Evolutionary conservation across 2,113 vertebrate genomes (phyloP).

Genomic region (Fregata magnificens): DNA sequence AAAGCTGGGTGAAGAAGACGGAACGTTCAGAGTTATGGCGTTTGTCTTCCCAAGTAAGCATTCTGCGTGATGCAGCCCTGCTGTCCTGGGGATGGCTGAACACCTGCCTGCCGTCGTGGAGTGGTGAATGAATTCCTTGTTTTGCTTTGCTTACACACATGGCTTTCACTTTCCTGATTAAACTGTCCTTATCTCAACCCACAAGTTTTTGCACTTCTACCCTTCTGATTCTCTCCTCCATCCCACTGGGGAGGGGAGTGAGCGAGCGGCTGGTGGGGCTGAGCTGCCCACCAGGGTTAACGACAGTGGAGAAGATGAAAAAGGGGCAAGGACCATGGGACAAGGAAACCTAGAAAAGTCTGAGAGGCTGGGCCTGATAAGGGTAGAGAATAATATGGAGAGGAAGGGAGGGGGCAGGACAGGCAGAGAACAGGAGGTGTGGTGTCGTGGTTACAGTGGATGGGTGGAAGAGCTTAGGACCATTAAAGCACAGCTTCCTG

Average conservation of each 20-base stretch:
- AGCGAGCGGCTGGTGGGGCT: background rate
- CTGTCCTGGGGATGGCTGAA: background rate
- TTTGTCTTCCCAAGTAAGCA: background rate
- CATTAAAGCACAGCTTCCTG: background rate
- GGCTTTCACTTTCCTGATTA: background rate
- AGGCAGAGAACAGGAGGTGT: background rate
- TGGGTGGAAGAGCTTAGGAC: background rate
- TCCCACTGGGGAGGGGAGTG: background rate
- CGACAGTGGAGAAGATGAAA: background rate
- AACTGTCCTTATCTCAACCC: background rate
- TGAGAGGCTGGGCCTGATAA: background rate
- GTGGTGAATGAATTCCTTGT: background rate
- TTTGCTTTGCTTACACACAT: background rate
- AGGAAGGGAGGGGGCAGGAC: background rate
- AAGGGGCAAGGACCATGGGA: background rate
- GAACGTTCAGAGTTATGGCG: fast-evolving
- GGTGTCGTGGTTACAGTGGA: background rate
- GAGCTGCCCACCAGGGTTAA: background rate
- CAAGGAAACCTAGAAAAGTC: background rate
- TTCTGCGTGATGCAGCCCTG: background rate
- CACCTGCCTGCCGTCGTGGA: background rate
- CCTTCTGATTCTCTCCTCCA: background rate
- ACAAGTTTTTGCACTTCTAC: background rate
- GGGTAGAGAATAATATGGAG: background rate
- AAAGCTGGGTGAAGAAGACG: background rate